Evolutionary conservation across 2,113 vertebrate species (phyloP).

Genomic region (Dunckerocampus dactyliophorus): DNA sequence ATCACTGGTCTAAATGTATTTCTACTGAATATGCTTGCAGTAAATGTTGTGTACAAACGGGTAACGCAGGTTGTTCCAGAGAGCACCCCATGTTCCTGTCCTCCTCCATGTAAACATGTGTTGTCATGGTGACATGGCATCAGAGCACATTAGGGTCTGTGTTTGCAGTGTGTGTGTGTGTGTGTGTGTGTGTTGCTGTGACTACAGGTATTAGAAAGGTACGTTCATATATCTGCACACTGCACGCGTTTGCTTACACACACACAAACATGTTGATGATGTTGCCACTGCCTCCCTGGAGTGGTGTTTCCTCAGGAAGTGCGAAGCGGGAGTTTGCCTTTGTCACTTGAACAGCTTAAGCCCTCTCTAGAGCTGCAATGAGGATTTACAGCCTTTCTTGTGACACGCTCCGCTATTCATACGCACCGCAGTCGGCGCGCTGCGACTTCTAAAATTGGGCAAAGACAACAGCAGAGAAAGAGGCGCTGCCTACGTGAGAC

Average conservation of each 20-base stretch:
- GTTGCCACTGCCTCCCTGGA: slow-evolving; percentile 7
- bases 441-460: slow-evolving; percentile 58
- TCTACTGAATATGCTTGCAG: too few species aligned
- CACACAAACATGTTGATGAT: neutral
- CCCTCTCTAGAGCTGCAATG: slow-evolving; percentile 40
- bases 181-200: slow-evolving; percentile 9
- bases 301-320: slow-evolving; percentile 26
- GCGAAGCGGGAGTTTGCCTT: slow-evolving; percentile 33
- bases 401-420: slow-evolving; percentile 63
- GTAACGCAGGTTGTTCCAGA: slow-evolving; percentile 12
- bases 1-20: too few species aligned
- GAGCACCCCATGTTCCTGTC: slow-evolving; percentile 16
- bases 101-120: slow-evolving; percentile 43
- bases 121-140: slow-evolving; percentile 62
- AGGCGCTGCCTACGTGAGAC: neutral
- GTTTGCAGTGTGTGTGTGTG: slow-evolving; percentile 19
- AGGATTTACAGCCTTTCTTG: slow-evolving; percentile 52
- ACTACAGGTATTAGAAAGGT: slow-evolving; percentile 33
- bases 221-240: slow-evolving; percentile 36
- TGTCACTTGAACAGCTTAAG: slow-evolving; percentile 44
- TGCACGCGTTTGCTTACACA: neutral
- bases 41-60: slow-evolving; percentile 10
- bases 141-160: slow-evolving; percentile 17
- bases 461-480: slow-evolving; percentile 13
- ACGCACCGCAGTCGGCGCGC: slow-evolving; percentile 59